Conservation (phyloP, 2,113 vertebrate species). For the Lipophrys pholis region DNA sequence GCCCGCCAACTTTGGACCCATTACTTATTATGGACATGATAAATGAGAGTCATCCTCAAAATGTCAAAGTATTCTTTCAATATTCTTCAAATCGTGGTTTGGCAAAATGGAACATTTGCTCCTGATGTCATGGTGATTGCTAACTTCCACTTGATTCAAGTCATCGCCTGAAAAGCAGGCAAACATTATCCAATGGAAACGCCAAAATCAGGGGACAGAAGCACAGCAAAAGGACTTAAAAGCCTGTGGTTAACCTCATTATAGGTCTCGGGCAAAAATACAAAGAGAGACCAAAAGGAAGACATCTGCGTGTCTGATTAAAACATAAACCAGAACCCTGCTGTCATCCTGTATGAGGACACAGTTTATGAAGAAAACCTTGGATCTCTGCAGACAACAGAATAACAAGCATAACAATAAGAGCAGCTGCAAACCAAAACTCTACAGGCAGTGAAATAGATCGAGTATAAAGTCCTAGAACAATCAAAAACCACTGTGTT, state of each 20-base stretch:
- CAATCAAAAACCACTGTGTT: too few species aligned
- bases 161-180: constrained; percentile 1
- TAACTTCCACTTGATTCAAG: background rate
- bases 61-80: too few species aligned
- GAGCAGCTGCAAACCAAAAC: too few species aligned
- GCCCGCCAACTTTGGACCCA: too few species aligned
- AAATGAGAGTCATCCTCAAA: too few species aligned
- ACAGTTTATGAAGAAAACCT: constrained; percentile 1
- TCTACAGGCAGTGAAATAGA: too few species aligned
- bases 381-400: background rate
- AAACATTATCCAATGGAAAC: constrained; percentile 7
- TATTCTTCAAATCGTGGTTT: too few species aligned
- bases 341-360: constrained; percentile 7
- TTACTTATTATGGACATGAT: too few species aligned
- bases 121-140: background rate
- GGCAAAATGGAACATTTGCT: background rate
- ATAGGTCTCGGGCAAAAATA: constrained; percentile 1
- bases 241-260: constrained; percentile 13
- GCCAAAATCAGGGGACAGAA: background rate
- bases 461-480: too few species aligned
- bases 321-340: constrained; percentile 8
- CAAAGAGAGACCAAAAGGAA: background rate
- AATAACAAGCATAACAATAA: too few species aligned
- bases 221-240: constrained; percentile 17
- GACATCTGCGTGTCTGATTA: background rate